Evolutionary conservation across 2,113 vertebrate species (phyloP).

Genomic region (Microcebus tavaratra): DNA sequence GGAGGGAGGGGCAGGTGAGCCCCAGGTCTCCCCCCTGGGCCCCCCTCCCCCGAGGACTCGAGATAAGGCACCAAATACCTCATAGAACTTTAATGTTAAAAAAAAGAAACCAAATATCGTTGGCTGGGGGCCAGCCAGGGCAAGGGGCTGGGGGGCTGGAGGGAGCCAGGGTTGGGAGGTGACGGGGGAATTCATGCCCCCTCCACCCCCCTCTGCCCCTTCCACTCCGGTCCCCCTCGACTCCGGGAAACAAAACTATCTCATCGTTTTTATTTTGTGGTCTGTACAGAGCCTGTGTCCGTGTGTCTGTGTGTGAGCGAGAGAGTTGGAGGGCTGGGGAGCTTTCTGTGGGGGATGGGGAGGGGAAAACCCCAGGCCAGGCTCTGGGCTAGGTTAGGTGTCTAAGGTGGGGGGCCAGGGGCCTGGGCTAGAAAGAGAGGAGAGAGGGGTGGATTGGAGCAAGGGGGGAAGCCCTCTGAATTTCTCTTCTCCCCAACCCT

Average conservation of each 20-base stretch:
- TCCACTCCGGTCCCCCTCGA: constrained; percentile 49
- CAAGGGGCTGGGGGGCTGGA: constrained; percentile 62
- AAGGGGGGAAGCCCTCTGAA: constrained; percentile 23
- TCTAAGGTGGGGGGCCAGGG: background rate
- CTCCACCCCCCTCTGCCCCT: constrained; percentile 36
- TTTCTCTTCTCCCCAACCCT: constrained; percentile 47
- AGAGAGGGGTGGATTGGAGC: constrained; percentile 59
- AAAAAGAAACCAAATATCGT: constrained; percentile 92
- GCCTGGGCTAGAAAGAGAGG: constrained; percentile 53
- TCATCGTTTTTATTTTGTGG: constrained; percentile 82
- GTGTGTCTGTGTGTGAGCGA: constrained; percentile 79
- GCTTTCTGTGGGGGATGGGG: constrained; percentile 50
- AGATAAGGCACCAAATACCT: constrained; percentile 97
- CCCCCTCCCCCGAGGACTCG: constrained; percentile 84
- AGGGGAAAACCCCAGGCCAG: constrained; percentile 55
- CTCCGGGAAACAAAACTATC: constrained; percentile 82
- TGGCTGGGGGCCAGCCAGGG: constrained; percentile 79
- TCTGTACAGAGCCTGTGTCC: constrained; percentile 80
- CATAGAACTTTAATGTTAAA: constrained; percentile 92
- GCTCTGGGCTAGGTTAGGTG: constrained; percentile 57
- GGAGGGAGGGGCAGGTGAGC: constrained; percentile 76
- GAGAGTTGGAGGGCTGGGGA: constrained; percentile 64
- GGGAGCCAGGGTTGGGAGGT: constrained; percentile 61
- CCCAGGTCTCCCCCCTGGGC: constrained; percentile 81
- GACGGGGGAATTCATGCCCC: constrained; percentile 49